phyloP scores from a whole-genome alignment of 2,888 invertebrate species.

The Pandemis corylana region DNA sequence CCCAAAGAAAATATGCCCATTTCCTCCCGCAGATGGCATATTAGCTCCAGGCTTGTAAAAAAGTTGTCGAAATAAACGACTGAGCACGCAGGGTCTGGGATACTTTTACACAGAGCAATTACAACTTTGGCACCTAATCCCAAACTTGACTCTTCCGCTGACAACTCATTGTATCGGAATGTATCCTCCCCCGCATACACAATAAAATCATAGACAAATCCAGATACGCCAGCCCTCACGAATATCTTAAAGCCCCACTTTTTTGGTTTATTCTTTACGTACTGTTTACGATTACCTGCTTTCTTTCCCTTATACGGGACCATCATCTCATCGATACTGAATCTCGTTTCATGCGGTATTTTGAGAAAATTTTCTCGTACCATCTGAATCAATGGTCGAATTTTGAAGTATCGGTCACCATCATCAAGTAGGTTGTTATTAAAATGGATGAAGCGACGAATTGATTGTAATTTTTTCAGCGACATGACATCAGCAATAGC shows the following conservation, averaged over 20 bases:
- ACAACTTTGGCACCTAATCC: conserved; percentile 15
- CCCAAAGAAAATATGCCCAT: conserved; percentile 11
- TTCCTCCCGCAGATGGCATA: conserved; percentile 1
- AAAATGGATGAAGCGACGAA: conserved; percentile 36
- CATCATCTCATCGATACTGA: conserved; percentile 52
- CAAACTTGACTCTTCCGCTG: neutral
- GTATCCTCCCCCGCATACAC: conserved; percentile 1
- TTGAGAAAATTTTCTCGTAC: conserved; percentile 21
- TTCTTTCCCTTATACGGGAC: conserved; percentile 50
- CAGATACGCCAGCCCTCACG: conserved; percentile 47
- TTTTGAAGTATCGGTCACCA: conserved; percentile 31
- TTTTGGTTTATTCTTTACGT: conserved; percentile 49
- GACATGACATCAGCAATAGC: conserved; percentile 36
- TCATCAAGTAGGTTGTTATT: conserved; percentile 18
- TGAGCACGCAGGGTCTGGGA: neutral
- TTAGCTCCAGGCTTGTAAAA: conserved; percentile 8
- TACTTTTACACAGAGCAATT: conserved; percentile 1
- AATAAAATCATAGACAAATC: conserved; percentile 41
- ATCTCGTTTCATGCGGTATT: conserved; percentile 13
- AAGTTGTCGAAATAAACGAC: conserved; percentile 18
- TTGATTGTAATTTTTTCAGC: conserved; percentile 30
- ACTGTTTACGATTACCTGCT: conserved; percentile 49
- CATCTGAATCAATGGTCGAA: conserved; percentile 32
- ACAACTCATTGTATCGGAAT: neutral
- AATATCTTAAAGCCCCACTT: conserved; percentile 52